Percentiles rank a stretch among this genome's conserved stretches.
phyloP scores from a whole-genome alignment of 2,113 vertebrate genomes.

The Oryzias melastigma region DNA sequence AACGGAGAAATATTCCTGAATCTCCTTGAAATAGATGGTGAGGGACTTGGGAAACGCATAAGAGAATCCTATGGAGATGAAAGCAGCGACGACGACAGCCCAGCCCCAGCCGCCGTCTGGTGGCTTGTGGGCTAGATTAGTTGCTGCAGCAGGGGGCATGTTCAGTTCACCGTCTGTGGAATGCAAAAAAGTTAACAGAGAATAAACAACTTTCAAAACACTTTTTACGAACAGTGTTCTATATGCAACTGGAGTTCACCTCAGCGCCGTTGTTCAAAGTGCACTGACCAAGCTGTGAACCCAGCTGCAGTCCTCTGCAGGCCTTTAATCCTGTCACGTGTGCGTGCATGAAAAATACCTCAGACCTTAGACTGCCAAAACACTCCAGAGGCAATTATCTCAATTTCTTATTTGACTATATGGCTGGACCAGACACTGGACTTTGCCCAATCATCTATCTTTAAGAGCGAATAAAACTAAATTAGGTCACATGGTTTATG shows the following conservation, averaged over 20 bases:
- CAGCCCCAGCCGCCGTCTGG: conserved; percentile 84
- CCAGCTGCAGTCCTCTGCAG: conserved; percentile 13
- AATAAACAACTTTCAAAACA: conserved; percentile 19
- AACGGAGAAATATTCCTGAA: conserved; percentile 85
- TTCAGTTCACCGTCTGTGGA: conserved; percentile 33
- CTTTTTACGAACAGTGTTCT: not conserved
- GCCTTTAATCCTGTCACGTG: conserved; percentile 62
- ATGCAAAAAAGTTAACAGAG: conserved; percentile 19
- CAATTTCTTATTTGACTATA: not conserved
- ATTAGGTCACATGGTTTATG: no score
- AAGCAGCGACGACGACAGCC: conserved; percentile 74
- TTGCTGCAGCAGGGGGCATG: conserved; percentile 63
- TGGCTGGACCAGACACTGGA: no score
- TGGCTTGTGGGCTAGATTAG: conserved; percentile 68
- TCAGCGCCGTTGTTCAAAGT: conserved; percentile 20
- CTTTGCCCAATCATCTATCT: no score
- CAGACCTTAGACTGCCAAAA: conserved; percentile 16
- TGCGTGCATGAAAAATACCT: conserved; percentile 25
- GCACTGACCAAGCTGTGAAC: conserved; percentile 14
- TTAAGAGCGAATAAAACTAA: no score
- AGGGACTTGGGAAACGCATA: conserved; percentile 84
- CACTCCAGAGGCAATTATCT: not conserved
- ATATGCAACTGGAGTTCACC: conserved; percentile 35
- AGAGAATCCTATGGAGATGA: conserved; percentile 83
- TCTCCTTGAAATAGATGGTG: conserved; percentile 86